A percentile compares a stretch with the other conserved stretches of the same genome.
phyloP scores from a whole-genome alignment of 2,797 vertebrate genomes.

The Mico argentatus region DNA sequence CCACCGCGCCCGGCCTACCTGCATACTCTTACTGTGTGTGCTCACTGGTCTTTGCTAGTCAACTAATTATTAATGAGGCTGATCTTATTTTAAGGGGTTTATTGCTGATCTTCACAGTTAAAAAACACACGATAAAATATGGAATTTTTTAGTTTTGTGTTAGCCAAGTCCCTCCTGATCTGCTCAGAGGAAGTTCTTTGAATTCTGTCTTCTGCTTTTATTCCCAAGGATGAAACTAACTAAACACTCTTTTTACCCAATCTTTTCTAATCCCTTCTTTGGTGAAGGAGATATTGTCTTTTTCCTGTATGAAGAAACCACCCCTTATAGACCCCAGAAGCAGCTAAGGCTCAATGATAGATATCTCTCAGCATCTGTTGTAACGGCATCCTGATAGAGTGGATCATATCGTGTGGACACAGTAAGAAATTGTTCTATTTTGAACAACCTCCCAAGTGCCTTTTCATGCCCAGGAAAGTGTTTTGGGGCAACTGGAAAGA shows the following conservation, averaged over 20 bases:
- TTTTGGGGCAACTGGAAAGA: background rate
- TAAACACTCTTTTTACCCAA: rapidly evolving
- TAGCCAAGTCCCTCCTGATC: background rate
- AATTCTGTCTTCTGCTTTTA: background rate
- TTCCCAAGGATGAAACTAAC: background rate
- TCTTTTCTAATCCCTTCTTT: background rate
- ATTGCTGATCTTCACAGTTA: background rate
- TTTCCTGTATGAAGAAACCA: background rate
- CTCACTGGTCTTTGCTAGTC: background rate
- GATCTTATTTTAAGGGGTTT: background rate
- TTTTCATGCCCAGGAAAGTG: background rate
- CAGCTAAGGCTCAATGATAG: background rate
- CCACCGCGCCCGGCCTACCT: background rate
- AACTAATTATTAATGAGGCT: background rate
- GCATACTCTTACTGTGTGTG: background rate
- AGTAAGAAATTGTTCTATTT: background rate
- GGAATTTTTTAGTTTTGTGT: background rate
- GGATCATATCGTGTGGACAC: background rate
- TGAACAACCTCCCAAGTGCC: background rate
- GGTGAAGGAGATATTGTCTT: background rate
- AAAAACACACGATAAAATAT: background rate
- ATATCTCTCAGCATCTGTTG: background rate
- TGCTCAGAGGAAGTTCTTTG: background rate
- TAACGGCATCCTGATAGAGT: background rate
- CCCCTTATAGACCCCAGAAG: background rate